These are phyloP conservation scores for Zonitis immaculata DNA, from an alignment of 2,888 invertebrate genomes.

Conservation along the genomic window DNA sequence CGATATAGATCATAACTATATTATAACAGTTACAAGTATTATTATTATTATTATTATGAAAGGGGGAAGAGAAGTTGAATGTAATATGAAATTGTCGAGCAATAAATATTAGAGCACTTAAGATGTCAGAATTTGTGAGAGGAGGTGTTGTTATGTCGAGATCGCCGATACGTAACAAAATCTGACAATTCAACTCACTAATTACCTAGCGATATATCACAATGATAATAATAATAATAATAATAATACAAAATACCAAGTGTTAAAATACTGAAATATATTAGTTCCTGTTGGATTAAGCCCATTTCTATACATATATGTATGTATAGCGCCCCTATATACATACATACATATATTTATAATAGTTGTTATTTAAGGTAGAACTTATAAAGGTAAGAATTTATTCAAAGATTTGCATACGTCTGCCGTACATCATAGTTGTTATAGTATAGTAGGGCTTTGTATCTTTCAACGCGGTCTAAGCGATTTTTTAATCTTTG, in stretches of 20 bases:
- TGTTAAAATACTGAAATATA: slow-evolving; percentile 49
- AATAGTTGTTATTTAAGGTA: slow-evolving; percentile 44
- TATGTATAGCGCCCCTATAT: slow-evolving; percentile 37
- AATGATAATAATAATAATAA: slow-evolving; percentile 18
- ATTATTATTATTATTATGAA: not conserved
- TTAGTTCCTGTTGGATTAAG: slow-evolving; percentile 41
- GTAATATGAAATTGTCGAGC: slow-evolving; percentile 38
- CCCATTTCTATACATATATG: too few relatives aligned
- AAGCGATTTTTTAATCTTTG: slow-evolving; percentile 48
- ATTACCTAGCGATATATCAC: slow-evolving; percentile 49
- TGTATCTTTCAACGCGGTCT: slow-evolving; percentile 45
- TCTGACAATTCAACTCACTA: slow-evolving; percentile 46
- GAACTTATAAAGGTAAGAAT: slow-evolving; percentile 45
- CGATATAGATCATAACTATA: slow-evolving; percentile 41
- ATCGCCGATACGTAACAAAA: slow-evolving; percentile 46
- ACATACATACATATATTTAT: slow-evolving; percentile 45
- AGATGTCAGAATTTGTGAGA: slow-evolving; percentile 41
- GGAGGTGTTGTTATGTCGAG: slow-evolving; percentile 39
- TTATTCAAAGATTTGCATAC: slow-evolving; percentile 45
- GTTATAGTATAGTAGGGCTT: slow-evolving; percentile 28
- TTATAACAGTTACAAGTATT: not conserved
- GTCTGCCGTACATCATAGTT: slow-evolving; percentile 40
- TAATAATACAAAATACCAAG: slow-evolving; percentile 43
- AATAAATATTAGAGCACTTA: slow-evolving; percentile 44
- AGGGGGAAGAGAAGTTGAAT: slow-evolving; percentile 24